Conservation (phyloP, 2,113 vertebrate species). For the Puma concolor region DNA sequence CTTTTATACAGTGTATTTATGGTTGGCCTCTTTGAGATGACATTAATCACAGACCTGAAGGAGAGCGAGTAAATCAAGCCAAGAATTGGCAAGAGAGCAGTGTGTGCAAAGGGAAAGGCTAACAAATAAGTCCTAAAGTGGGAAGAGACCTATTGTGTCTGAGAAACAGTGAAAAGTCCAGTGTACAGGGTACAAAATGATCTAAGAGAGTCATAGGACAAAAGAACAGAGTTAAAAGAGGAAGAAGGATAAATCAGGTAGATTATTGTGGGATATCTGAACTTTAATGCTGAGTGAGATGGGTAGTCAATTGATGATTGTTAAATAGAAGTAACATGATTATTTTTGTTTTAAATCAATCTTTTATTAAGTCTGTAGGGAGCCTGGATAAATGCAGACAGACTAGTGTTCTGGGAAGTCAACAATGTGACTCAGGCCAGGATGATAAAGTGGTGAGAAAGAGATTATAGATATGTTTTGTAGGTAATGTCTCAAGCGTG, state of each 20-base stretch:
- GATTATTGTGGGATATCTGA: neutral
- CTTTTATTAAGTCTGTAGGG: neutral
- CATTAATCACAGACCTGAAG: neutral
- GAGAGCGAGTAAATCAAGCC: neutral
- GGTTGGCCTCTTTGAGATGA: neutral
- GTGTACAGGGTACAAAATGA: neutral
- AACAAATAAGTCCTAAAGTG: neutral
- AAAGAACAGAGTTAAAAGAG: neutral
- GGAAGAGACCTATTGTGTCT: neutral
- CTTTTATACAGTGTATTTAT: neutral
- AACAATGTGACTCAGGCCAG: neutral
- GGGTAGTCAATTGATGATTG: neutral
- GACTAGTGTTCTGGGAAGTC: neutral
- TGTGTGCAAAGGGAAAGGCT: neutral
- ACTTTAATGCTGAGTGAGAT: neutral
- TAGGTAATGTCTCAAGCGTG: neutral
- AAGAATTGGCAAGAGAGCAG: neutral
- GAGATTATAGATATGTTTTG: neutral
- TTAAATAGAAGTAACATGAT: neutral
- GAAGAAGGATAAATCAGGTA: neutral
- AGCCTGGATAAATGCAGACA: neutral
- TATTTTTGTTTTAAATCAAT: neutral
- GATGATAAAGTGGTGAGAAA: neutral
- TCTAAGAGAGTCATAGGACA: neutral
- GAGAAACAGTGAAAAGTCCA: neutral